Evolutionary conservation across 2,113 vertebrate species (phyloP).

Genomic region (Anoura caudifer): DNA sequence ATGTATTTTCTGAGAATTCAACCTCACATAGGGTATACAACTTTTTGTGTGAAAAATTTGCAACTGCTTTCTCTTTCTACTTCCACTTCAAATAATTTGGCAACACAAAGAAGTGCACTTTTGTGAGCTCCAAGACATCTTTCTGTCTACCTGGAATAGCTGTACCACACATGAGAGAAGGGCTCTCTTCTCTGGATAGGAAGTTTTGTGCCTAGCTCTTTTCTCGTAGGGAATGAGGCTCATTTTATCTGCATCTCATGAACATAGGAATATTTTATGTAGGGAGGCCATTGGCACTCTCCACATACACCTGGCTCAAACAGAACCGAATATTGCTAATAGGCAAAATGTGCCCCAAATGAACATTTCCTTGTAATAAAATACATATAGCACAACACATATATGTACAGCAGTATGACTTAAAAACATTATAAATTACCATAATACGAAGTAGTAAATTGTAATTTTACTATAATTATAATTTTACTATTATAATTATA

Average conservation of each 20-base stretch:
- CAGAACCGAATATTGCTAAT: slow-evolving; percentile 12
- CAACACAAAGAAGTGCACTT: background rate
- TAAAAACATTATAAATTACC: background rate
- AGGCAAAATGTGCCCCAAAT: slow-evolving; percentile 9
- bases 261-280: background rate
- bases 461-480: too few relatives aligned
- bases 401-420: background rate
- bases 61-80: background rate
- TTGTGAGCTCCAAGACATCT: background rate
- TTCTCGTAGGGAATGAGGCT: background rate
- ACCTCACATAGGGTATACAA: accelerated
- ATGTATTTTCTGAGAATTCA: background rate
- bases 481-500: too few relatives aligned
- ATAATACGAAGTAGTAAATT: background rate
- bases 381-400: slow-evolving; percentile 28
- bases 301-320: background rate
- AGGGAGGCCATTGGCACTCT: background rate
- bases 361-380: slow-evolving; percentile 49
- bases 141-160: too few relatives aligned
- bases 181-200: background rate
- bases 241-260: background rate
- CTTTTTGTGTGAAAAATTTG: background rate
- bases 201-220: background rate
- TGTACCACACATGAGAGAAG: accelerated
- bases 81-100: background rate